phyloP scores from a whole-genome alignment of 2,888 invertebrate species.

The Drosophila mercatorum region DNA sequence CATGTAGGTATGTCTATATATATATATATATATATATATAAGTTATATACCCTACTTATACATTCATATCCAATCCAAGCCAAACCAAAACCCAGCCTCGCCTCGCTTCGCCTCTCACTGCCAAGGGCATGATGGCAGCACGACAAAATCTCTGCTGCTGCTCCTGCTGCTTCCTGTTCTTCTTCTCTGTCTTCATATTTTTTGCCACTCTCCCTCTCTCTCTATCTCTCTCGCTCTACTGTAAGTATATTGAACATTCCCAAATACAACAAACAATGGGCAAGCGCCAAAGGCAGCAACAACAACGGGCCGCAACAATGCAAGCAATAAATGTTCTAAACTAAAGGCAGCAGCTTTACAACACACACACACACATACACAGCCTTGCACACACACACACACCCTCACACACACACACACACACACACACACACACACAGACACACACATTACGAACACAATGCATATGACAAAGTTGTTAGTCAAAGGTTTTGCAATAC shows the following conservation, averaged over 20 bases:
- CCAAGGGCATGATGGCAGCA: conserved; percentile 33
- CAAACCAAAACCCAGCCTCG: background rate
- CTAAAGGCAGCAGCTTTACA: conserved; percentile 48
- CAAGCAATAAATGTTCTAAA: conserved; percentile 61
- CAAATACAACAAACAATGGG: conserved; percentile 52
- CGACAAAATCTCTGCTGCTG: conserved; percentile 18
- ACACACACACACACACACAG: conserved; percentile 1
- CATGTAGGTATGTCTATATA: conserved; percentile 14
- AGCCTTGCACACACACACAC: background rate
- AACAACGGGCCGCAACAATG: conserved; percentile 50
- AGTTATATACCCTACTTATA: conserved; percentile 24
- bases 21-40: conserved; percentile 7
- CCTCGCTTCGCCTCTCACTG: conserved; percentile 8
- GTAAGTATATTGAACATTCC: conserved; percentile 71
- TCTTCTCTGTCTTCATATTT: conserved; percentile 1
- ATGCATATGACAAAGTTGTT: conserved; percentile 29
- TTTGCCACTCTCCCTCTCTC: background rate
- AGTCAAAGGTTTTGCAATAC: conserved; percentile 17
- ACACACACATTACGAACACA: conserved; percentile 5
- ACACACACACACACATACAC: conserved; percentile 10
- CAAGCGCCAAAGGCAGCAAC: conserved; percentile 32
- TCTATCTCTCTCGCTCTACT: background rate
- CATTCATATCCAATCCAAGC: conserved; percentile 21
- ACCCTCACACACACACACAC: background rate
- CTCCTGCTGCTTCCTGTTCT: conserved; percentile 2